A percentile compares a stretch with the other conserved stretches of the same genome.
Evolutionary conservation across 2,888 invertebrate species (phyloP).

Genomic region (Hypsopygia costalis): DNA sequence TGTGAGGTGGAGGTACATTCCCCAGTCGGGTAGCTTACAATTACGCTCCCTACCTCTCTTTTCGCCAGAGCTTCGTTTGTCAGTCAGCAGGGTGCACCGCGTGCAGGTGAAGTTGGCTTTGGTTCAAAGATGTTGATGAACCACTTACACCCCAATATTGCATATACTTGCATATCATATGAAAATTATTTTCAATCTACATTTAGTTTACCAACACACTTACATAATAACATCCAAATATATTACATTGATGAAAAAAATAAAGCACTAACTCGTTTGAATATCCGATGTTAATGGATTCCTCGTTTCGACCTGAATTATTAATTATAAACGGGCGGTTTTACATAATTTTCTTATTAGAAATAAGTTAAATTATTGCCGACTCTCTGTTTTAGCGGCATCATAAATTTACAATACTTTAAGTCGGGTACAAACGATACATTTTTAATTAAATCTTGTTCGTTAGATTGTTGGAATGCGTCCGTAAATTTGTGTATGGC

Average conservation of each 20-base stretch:
- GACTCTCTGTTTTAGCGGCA: conserved; percentile 66
- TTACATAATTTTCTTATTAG: conserved; percentile 77
- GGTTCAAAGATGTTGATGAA: too few species aligned
- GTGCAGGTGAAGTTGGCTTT: too few species aligned
- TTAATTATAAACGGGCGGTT: conserved; percentile 68
- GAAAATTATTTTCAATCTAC: too few species aligned
- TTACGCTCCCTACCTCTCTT: too few species aligned
- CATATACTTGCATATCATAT: too few species aligned
- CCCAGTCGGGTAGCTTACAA: too few species aligned
- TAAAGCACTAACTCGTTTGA: conserved; percentile 31
- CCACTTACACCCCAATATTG: too few species aligned
- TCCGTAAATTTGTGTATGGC: conserved; percentile 36
- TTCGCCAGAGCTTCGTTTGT: too few species aligned
- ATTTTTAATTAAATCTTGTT: conserved; percentile 69
- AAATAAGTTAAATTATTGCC: conserved; percentile 65
- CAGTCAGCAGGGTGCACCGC: too few species aligned
- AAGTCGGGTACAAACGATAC: conserved; percentile 48
- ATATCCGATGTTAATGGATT: conserved; percentile 37
- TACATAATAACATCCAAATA: conserved; percentile 20
- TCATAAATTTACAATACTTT: conserved; percentile 62
- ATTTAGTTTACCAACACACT: not conserved
- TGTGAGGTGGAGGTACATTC: too few species aligned
- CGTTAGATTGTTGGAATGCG: conserved; percentile 49
- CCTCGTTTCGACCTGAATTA: conserved; percentile 60
- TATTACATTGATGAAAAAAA: conserved; percentile 24